A percentile compares a stretch with the other conserved stretches of the same genome.
Conservation (phyloP, 2,888 invertebrate genomes). For the Periphyllus acericola region DNA sequence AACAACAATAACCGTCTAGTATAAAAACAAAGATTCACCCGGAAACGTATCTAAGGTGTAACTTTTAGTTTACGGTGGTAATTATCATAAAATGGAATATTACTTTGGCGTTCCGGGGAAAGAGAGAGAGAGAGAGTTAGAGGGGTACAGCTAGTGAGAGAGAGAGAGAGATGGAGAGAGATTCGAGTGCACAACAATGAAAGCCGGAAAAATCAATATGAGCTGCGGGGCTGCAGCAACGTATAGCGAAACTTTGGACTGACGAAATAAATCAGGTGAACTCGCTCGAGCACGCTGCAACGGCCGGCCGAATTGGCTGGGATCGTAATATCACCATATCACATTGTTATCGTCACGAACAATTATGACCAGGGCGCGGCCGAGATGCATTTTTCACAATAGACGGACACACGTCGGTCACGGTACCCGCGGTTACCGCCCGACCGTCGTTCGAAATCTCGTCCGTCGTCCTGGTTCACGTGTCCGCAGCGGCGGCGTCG, state of each 20-base stretch:
- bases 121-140: not conserved
- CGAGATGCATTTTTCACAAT: not conserved
- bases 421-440: too few species aligned
- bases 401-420: not conserved
- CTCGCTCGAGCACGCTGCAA: not conserved
- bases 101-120: not conserved
- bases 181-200: not conserved
- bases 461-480: not conserved
- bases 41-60: not conserved
- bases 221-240: not conserved
- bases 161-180: not conserved
- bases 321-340: too few species aligned
- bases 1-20: not conserved
- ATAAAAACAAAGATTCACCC: not conserved
- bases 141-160: not conserved
- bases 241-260: not conserved
- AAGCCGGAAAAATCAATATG: not conserved
- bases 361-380: not conserved
- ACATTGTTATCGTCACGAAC: not conserved
- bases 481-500: not conserved
- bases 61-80: not conserved
- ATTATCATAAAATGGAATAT: not conserved
- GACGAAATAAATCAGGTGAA: not conserved
- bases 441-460: too few species aligned
- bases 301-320: not conserved